Evolutionary conservation across 2,797 vertebrate species (phyloP), one percentile per base, ranked within the genome.

Genomic region (Galagoides demidoff): DNA sequence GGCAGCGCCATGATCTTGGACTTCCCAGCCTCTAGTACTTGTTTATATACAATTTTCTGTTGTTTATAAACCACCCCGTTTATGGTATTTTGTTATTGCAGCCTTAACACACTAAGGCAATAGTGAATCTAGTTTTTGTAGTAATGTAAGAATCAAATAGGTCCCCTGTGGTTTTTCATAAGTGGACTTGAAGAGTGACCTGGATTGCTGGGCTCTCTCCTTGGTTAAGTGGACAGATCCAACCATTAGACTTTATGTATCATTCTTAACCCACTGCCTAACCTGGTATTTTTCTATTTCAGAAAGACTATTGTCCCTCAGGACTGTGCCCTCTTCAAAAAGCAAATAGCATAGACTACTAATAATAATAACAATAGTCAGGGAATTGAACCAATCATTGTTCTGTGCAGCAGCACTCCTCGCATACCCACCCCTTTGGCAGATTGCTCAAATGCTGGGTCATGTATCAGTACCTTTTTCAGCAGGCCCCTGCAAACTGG

Each of bases 391-490:
- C 16, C 66, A 94, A 85, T 3, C 70, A 31, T 16, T 81, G 23
- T 68, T 96, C 52, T 88, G 27, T n/a, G 64, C 59, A 31, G 29
- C 73, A 66, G n/a, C 52, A 70, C 88, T 85, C 68, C 59, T 95
- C 76, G 59, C 39, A 39, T 71, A 85, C 19, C 81, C 37, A 77
- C 29, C 66, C 79, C 91, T 95, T 71, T 63, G 85, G 59, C 91
- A 89, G 74, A 96, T 70, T 91, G 76, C 77, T 89, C 49, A 89
- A 87, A 93, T 27, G 57, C 76, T 92, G 57, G 70, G 49, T 59
- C 49, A 92, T 77, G 17, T 89, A 81, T 94, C 37, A 63, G n/a
- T 84, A 90, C 23, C 39, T 74, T 82, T 73, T 64, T 63, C 59
- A 94, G 45, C 39, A 89, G 89, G 52, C 16, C 31, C n/a, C 68